Conservation (phyloP, 2,113 vertebrate species). For the Dinomys branickii region DNA sequence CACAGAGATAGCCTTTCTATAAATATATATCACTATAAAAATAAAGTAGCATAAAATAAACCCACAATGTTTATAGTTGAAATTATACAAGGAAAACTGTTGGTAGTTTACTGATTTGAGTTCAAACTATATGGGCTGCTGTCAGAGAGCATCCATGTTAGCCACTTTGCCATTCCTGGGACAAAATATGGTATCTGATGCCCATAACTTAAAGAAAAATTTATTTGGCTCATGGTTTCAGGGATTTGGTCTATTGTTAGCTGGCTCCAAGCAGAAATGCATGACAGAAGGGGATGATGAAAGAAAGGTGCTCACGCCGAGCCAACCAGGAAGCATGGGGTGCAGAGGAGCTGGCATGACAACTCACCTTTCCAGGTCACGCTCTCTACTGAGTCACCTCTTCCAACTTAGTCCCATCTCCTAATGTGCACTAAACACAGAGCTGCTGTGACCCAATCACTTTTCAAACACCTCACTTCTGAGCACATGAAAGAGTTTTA, state of each 20-base stretch:
- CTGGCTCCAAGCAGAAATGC: not conserved
- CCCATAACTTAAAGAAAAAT: not conserved
- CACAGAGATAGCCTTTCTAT: no score
- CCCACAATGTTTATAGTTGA: not conserved
- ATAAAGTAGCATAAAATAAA: not conserved
- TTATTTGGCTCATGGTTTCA: not conserved
- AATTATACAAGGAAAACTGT: not conserved
- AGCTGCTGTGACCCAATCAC: not conserved
- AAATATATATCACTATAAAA: not conserved
- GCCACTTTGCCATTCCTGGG: not conserved
- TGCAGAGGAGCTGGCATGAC: not conserved
- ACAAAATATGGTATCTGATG: not conserved
- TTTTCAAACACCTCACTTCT: not conserved
- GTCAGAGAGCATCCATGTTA: not conserved
- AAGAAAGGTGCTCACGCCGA: not conserved
- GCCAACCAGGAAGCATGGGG: not conserved
- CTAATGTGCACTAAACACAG: not conserved
- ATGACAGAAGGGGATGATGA: not conserved
- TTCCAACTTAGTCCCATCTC: not conserved
- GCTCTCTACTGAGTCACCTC: not conserved
- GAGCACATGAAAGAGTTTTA: not conserved
- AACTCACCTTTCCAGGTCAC: not conserved
- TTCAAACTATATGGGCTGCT: not conserved
- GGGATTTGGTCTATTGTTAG: not conserved
- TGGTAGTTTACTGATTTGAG: not conserved